phyloP scores from a whole-genome alignment of 2,113 vertebrate genomes.

The Casuarius casuarius region DNA sequence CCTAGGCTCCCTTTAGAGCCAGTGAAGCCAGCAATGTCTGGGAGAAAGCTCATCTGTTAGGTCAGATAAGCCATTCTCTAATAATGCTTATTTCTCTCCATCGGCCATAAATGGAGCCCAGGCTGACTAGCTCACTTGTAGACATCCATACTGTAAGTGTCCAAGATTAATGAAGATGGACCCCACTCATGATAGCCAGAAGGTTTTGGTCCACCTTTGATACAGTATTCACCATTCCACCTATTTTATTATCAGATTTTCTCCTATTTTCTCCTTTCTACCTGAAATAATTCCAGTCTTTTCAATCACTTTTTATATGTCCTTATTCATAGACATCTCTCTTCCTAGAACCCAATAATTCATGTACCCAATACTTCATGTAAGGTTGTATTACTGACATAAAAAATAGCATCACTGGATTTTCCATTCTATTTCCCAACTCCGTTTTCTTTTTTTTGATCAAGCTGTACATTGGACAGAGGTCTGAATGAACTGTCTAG shows the following conservation, averaged over 20 bases:
- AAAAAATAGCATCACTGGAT: neutral
- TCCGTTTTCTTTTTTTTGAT: neutral
- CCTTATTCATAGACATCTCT: neutral
- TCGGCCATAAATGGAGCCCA: neutral
- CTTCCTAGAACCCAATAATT: neutral
- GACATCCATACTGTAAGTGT: neutral
- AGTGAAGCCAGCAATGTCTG: neutral
- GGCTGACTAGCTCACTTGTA: neutral
- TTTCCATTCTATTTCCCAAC: neutral
- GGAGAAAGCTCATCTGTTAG: too few species aligned
- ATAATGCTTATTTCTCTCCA: neutral
- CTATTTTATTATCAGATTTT: neutral
- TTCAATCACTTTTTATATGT: neutral
- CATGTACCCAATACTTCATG: neutral
- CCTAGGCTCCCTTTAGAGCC: neutral
- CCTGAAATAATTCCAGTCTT: neutral
- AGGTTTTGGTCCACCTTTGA: neutral
- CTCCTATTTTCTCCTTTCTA: neutral
- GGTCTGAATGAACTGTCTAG: neutral
- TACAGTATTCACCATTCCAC: neutral
- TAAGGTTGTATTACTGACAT: neutral
- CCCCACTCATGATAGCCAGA: neutral
- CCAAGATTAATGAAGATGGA: neutral
- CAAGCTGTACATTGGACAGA: neutral
- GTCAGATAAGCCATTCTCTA: neutral